Conservation (phyloP, 2,888 invertebrate species). For the Cecidostiba fungosa region DNA sequence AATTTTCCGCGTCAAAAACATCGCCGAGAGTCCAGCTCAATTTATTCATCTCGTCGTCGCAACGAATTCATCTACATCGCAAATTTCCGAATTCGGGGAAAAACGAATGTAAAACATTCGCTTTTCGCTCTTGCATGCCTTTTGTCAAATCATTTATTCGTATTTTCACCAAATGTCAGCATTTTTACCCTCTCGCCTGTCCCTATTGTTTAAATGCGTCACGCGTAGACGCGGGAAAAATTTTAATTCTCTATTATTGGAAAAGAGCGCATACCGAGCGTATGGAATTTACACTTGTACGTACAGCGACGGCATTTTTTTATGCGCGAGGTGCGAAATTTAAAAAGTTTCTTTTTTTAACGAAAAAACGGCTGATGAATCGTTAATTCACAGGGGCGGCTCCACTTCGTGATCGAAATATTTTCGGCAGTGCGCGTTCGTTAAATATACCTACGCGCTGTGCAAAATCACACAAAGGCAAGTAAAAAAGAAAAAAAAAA, state of each 20-base stretch:
- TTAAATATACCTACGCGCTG: neutral
- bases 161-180: neutral
- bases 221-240: neutral
- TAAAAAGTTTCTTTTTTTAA: neutral
- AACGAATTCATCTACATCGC: neutral
- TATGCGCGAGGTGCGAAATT: neutral
- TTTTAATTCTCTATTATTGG: neutral
- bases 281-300: neutral
- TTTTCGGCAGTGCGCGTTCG: neutral
- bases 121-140: neutral
- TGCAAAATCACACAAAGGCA: neutral
- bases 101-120: neutral
- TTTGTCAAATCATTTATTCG: too few species aligned
- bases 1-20: neutral
- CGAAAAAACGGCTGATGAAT: neutral
- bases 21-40: neutral
- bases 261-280: neutral
- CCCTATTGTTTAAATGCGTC: neutral
- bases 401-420: neutral
- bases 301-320: neutral
- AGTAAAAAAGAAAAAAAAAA: neutral
- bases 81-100: neutral
- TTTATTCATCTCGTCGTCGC: neutral
- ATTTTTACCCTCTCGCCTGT: neutral
- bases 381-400: neutral